Evolutionary conservation across 2,888 invertebrate species (phyloP).

Genomic region (Eupithecia abbreviata): DNA sequence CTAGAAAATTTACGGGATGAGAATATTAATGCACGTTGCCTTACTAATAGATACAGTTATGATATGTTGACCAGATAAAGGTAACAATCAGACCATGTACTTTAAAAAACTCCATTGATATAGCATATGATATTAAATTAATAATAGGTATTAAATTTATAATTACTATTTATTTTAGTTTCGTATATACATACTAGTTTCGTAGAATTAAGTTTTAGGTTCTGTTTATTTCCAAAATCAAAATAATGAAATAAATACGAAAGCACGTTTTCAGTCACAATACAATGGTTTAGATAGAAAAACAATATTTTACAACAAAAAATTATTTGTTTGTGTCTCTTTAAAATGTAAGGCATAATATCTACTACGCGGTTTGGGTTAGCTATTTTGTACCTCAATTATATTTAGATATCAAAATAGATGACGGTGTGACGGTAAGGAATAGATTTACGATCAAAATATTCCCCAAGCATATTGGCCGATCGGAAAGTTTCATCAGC

Average conservation of each 20-base stretch:
- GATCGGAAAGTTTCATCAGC: conserved; percentile 51
- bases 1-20: background rate
- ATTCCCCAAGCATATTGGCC: conserved; percentile 38
- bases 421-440: conserved; percentile 35
- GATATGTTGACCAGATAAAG: background rate
- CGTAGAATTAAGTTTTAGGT: too few species aligned
- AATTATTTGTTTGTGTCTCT: background rate
- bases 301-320: background rate
- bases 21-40: background rate
- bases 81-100: background rate
- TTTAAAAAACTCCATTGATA: background rate
- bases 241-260: background rate
- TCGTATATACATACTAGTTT: too few species aligned
- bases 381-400: background rate
- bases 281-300: background rate
- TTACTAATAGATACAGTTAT: background rate
- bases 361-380: background rate
- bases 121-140: background rate
- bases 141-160: background rate
- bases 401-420: conserved; percentile 24
- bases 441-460: conserved; percentile 47
- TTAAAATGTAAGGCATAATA: background rate
- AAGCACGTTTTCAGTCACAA: background rate
- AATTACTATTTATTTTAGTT: too few species aligned
- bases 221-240: too few species aligned